These are phyloP conservation scores for Drosophila setosimentum DNA, from an alignment of 2,888 invertebrate genomes.

Conservation along the genomic window DNA sequence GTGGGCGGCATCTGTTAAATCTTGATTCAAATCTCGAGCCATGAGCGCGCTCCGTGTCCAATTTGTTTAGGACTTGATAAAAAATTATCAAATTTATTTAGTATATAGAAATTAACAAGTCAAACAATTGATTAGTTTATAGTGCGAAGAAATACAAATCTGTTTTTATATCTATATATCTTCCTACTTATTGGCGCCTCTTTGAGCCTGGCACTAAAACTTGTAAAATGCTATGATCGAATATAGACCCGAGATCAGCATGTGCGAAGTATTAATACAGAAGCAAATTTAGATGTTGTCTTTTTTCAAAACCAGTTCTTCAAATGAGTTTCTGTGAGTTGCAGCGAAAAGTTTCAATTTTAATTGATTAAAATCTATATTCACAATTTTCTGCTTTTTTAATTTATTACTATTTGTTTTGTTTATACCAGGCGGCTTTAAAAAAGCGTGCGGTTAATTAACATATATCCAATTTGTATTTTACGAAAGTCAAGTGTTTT, in stretches of 20 bases:
- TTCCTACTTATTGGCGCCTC: constrained; percentile 30
- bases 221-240: constrained; percentile 4
- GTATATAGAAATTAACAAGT: constrained; percentile 18
- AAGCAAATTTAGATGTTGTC: neutral
- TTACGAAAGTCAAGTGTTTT: neutral
- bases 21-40: constrained; percentile 31
- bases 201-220: constrained; percentile 59
- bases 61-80: constrained; percentile 29
- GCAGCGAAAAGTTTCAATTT: constrained; percentile 15
- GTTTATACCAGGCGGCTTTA: neutral
- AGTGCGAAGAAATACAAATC: constrained; percentile 17
- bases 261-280: constrained; percentile 1
- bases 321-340: neutral
- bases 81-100: constrained; percentile 14
- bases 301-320: constrained; percentile 18
- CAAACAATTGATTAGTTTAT: constrained; percentile 63
- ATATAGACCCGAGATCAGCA: constrained; percentile 2
- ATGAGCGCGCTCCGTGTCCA: constrained; percentile 38
- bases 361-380: constrained; percentile 17
- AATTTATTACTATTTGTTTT: neutral
- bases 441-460: constrained; percentile 16
- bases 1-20: constrained; percentile 32
- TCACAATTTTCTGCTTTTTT: neutral
- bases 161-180: too few species aligned
- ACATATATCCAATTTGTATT: constrained; percentile 15